phyloP scores from a whole-genome alignment of 2,113 vertebrate species.

The Nibea coibor region DNA sequence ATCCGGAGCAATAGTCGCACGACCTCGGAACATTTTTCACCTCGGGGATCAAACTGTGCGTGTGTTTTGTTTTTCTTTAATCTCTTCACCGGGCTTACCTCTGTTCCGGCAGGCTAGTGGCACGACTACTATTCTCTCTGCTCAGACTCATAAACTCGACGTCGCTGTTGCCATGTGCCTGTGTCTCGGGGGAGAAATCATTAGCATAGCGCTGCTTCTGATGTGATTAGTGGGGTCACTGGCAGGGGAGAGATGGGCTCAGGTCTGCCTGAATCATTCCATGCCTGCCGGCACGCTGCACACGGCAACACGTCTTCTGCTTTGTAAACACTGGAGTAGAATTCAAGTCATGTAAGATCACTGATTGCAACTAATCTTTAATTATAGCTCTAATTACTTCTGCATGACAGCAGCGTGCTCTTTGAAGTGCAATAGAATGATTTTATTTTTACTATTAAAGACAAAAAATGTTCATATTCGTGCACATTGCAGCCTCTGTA shows the following conservation, averaged over 20 bases:
- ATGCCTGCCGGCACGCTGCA: conserved; percentile 20
- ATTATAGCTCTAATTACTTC: too few species aligned
- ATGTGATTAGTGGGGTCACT: conserved; percentile 67
- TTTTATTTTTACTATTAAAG: too few species aligned
- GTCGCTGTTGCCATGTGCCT: conserved; percentile 14
- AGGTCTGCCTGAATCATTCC: conserved; percentile 35
- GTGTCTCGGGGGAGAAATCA: conserved; percentile 49
- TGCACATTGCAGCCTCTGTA: too few species aligned
- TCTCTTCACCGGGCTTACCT: conserved; percentile 30
- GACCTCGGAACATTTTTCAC: conserved; percentile 45
- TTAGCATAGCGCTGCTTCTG: conserved; percentile 58
- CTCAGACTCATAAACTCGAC: conserved; percentile 13
- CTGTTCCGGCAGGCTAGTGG: conserved; percentile 18
- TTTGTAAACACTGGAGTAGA: background rate
- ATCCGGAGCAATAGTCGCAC: background rate
- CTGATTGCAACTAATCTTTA: too few species aligned
- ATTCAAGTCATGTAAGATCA: background rate
- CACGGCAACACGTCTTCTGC: conserved; percentile 1
- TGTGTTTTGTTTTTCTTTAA: conserved; percentile 13
- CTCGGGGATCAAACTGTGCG: conserved; percentile 12
- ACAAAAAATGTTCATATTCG: too few species aligned
- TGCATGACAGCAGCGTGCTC: background rate
- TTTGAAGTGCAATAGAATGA: too few species aligned
- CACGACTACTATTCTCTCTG: background rate
- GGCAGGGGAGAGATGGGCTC: conserved; percentile 41